Percentiles rank a stretch among this genome's conserved stretches.
Conservation (phyloP, 1,140 invertebrate species). For the Drosophila truncata region DNA sequence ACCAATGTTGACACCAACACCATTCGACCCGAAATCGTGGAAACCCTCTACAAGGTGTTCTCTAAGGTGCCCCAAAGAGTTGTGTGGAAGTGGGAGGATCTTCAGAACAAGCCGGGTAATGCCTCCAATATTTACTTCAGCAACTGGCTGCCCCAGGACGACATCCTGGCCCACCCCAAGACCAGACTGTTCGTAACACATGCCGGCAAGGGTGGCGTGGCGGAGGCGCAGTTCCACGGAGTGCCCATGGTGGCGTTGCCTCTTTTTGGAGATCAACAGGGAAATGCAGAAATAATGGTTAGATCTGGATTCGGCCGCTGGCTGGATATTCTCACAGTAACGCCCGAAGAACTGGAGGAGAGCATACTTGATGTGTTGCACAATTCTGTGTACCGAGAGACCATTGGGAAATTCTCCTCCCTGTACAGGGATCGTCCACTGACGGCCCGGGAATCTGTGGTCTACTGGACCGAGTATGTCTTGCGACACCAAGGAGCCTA, state of each 20-base stretch:
- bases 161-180: constrained; percentile 89
- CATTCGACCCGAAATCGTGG: constrained; percentile 82
- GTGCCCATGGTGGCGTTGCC: constrained; percentile 91
- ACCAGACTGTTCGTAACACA: constrained; percentile 90
- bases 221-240: constrained; percentile 90
- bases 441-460: constrained; percentile 56
- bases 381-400: constrained; percentile 52
- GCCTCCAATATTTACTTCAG: constrained; percentile 88
- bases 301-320: constrained; percentile 85
- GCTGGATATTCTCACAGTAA: constrained; percentile 81
- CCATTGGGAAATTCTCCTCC: constrained; percentile 60
- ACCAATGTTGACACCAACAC: constrained; percentile 85
- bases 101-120: constrained; percentile 86
- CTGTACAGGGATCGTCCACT: constrained; percentile 77
- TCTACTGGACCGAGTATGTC: constrained; percentile 81
- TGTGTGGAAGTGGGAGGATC: constrained; percentile 88
- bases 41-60: constrained; percentile 86
- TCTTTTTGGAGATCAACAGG: constrained; percentile 88
- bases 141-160: constrained; percentile 91
- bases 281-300: constrained; percentile 86
- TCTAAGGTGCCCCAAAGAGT: constrained; percentile 86
- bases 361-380: constrained; percentile 56
- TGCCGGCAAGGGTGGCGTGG: constrained; percentile 90
- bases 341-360: constrained; percentile 69
- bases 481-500: constrained; percentile 85